phyloP scores from a whole-genome alignment of 2,888 invertebrate species.

The Enchytraeus crypticus region DNA sequence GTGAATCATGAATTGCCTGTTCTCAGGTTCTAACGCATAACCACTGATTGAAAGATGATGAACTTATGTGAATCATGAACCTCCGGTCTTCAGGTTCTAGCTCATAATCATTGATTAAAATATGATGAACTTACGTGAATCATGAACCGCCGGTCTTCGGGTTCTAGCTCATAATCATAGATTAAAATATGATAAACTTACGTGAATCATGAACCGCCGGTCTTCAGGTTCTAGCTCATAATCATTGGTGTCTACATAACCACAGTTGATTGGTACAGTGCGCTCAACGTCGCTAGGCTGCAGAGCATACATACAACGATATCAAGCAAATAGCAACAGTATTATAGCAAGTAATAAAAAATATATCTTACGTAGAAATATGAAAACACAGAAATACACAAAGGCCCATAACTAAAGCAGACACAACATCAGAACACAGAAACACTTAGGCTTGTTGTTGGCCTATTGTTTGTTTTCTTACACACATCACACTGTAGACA shows the following conservation, averaged over 20 bases:
- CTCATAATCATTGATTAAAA: too few relatives aligned
- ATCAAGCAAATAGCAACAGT: too few relatives aligned
- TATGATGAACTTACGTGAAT: constrained; percentile 33
- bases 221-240: constrained; percentile 38
- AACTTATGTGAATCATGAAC: not conserved
- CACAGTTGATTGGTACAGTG: constrained; percentile 45
- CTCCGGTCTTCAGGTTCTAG: not conserved
- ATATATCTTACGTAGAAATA: too few relatives aligned
- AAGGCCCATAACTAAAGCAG: too few relatives aligned
- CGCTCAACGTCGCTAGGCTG: constrained; percentile 34
- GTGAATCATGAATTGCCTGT: constrained; percentile 38
- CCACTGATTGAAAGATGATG: constrained; percentile 38
- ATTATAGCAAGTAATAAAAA: too few relatives aligned
- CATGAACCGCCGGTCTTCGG: constrained; percentile 37
- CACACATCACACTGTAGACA: too few relatives aligned
- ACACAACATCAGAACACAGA: too few relatives aligned
- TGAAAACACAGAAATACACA: too few relatives aligned
- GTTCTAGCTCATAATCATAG: constrained; percentile 40
- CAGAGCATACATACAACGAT: not conserved
- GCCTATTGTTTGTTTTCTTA: too few relatives aligned
- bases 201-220: constrained; percentile 38
- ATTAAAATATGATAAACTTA: constrained; percentile 34
- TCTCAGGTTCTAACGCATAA: constrained; percentile 36
- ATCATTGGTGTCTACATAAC: constrained; percentile 43
- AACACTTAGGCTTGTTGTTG: too few relatives aligned